Evolutionary conservation across 2,797 vertebrate genomes (phyloP).

Genomic region (Molossus alvarezi): DNA sequence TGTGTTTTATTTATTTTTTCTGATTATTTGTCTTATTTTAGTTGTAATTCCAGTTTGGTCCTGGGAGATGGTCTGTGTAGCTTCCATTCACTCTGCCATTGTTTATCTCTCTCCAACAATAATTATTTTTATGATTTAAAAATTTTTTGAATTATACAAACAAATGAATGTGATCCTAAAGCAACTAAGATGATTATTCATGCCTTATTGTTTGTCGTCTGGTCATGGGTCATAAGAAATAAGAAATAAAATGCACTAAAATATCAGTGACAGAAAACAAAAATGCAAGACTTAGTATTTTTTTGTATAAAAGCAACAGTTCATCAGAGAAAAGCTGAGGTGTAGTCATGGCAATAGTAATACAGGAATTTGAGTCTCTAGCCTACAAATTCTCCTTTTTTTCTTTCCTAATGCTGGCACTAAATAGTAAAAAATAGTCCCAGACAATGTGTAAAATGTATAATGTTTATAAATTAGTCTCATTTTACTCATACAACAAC

Average conservation of each 20-base stretch:
- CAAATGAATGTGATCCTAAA: conserved; percentile 70
- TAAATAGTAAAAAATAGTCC: conserved; percentile 69
- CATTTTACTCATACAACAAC: conserved; percentile 71
- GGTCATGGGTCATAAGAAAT: conserved; percentile 56
- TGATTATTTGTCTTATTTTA: too few species aligned
- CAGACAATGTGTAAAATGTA: conserved; percentile 69
- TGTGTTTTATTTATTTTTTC: too few species aligned
- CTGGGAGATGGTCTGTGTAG: too few species aligned
- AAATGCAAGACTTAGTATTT: conserved; percentile 85
- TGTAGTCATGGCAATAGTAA: conserved; percentile 85
- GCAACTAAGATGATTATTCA: conserved; percentile 66
- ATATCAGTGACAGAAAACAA: conserved; percentile 84
- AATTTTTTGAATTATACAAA: conserved; percentile 78
- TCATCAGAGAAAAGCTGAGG: conserved; percentile 77
- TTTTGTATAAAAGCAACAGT: conserved; percentile 87
- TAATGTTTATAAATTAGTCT: conserved; percentile 76
- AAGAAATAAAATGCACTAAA: conserved; percentile 79
- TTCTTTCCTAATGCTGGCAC: conserved; percentile 58
- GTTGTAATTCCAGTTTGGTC: too few species aligned
- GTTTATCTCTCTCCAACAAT: not conserved
- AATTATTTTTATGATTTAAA: conserved; percentile 70
- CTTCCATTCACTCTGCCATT: too few species aligned
- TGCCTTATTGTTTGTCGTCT: conserved; percentile 59
- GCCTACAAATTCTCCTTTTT: conserved; percentile 64
- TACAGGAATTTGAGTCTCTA: conserved; percentile 71